Conservation (phyloP, 2,888 invertebrate genomes). For the Lissonota sp. region DNA sequence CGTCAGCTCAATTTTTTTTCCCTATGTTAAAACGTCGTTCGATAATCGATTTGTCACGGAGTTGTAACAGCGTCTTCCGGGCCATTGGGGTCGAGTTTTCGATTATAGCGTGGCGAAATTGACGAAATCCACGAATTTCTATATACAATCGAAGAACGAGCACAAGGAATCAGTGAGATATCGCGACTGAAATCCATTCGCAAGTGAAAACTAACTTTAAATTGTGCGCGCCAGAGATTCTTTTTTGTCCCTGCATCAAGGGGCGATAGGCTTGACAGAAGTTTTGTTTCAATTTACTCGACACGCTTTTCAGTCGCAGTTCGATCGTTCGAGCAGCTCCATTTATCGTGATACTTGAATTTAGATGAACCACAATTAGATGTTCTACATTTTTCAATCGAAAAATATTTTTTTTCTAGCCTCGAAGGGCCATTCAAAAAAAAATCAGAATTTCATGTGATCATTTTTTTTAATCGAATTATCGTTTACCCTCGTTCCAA, state of each 20-base stretch:
- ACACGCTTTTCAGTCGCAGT: conserved; percentile 26
- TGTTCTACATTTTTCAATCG: neutral
- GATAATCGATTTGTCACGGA: conserved; percentile 50
- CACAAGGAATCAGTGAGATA: conserved; percentile 24
- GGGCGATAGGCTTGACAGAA: neutral
- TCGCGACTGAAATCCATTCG: conserved; percentile 29
- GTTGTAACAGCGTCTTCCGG: neutral
- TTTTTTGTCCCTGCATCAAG: conserved; percentile 12
- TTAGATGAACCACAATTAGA: conserved; percentile 1
- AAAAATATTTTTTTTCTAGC: no score
- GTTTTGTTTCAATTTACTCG: conserved; percentile 41
- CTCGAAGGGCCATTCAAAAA: no score
- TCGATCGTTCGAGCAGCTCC: conserved; percentile 7
- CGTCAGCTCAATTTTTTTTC: no score
- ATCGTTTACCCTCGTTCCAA: neutral
- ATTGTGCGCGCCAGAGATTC: neutral
- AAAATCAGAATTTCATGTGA: neutral
- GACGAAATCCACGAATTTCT: conserved; percentile 7
- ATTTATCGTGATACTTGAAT: conserved; percentile 1
- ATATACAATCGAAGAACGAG: neutral
- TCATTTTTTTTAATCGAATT: neutral
- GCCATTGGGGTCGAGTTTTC: neutral
- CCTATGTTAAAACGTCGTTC: neutral
- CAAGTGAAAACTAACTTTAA: conserved; percentile 11
- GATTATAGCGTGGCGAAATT: conserved; percentile 9